Percentiles rank a stretch among this genome's conserved stretches.
Conservation (phyloP, 2,113 vertebrate genomes). For the Gadus chalcogrammus region DNA sequence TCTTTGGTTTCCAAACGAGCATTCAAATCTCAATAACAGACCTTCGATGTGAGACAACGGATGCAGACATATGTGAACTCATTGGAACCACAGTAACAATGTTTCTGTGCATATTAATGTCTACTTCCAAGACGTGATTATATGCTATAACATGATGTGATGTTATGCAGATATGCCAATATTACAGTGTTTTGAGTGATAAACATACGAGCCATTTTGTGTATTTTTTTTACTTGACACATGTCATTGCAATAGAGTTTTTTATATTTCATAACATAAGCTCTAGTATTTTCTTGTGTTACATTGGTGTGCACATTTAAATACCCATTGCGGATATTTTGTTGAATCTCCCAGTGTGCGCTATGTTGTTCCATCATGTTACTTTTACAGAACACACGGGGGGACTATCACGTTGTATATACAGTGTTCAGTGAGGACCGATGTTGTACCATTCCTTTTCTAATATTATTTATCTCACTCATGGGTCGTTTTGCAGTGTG, state of each 20-base stretch:
- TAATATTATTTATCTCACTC: conserved; percentile 27
- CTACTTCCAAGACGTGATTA: conserved; percentile 25
- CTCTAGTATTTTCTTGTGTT: conserved; percentile 57
- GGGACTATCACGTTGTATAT: conserved; percentile 40
- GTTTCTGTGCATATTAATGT: conserved; percentile 25
- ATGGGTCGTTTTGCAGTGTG: conserved; percentile 61
- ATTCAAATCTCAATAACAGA: conserved; percentile 9
- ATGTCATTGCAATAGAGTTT: conserved; percentile 33
- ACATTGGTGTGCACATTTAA: conserved; percentile 42
- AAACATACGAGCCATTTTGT: conserved; percentile 62
- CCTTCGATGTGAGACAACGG: neutral
- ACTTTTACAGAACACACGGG: conserved; percentile 48
- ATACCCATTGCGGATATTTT: conserved; percentile 54
- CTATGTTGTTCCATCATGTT: conserved; percentile 49
- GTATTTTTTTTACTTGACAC: conserved; percentile 31
- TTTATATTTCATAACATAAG: conserved; percentile 44
- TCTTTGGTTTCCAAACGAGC: neutral
- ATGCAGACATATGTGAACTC: conserved; percentile 29
- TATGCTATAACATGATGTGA: conserved; percentile 35
- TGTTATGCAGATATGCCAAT: conserved; percentile 42
- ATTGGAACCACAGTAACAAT: conserved; percentile 28
- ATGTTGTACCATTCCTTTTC: conserved; percentile 58
- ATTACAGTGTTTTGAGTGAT: conserved; percentile 41
- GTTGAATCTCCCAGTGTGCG: conserved; percentile 42
- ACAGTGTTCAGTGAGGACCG: conserved; percentile 51